A percentile compares a stretch with the other conserved stretches of the same genome.
These are phyloP conservation scores for Pomacea maculata DNA, from an alignment of 1,140 invertebrate genomes.

Conservation along the genomic window DNA sequence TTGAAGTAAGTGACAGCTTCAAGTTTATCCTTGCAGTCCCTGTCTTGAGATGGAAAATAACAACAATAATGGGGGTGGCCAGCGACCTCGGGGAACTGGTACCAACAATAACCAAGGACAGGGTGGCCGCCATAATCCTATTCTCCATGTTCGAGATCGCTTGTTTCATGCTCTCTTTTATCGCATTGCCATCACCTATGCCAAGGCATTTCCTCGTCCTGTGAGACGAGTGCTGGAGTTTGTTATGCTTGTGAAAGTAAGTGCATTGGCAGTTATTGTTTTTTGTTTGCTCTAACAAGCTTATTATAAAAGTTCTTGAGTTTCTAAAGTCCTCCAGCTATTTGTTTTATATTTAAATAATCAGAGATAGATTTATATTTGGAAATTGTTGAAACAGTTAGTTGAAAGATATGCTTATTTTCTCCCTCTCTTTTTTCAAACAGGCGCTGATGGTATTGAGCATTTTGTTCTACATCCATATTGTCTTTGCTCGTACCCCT, in stretches of 20 bases:
- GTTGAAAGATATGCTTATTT: background rate
- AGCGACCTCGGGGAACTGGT: background rate
- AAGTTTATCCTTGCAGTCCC: background rate
- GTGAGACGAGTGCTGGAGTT: conserved; percentile 90
- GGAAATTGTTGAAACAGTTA: background rate
- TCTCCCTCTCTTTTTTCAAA: conserved; percentile 48
- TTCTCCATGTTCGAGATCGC: conserved; percentile 80
- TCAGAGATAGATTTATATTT: background rate
- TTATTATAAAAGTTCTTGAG: too few species aligned
- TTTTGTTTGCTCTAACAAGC: background rate
- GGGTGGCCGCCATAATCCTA: conserved; percentile 44
- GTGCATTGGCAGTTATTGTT: conserved; percentile 5
- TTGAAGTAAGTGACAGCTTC: background rate
- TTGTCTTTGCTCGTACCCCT: conserved; percentile 90
- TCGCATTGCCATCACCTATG: conserved; percentile 88
- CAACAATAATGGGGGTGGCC: conserved; percentile 10
- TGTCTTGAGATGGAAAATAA: background rate
- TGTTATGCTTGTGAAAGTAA: conserved; percentile 85
- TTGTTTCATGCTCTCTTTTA: conserved; percentile 97
- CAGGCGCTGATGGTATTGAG: conserved; percentile 89
- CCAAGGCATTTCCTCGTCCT: conserved; percentile 85
- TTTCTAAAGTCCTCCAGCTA: background rate
- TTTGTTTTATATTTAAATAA: background rate
- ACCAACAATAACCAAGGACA: conserved; percentile 28
- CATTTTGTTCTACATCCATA: conserved; percentile 93